phyloP scores from a whole-genome alignment of 2,888 invertebrate genomes.

The Drosophila demipolita region DNA sequence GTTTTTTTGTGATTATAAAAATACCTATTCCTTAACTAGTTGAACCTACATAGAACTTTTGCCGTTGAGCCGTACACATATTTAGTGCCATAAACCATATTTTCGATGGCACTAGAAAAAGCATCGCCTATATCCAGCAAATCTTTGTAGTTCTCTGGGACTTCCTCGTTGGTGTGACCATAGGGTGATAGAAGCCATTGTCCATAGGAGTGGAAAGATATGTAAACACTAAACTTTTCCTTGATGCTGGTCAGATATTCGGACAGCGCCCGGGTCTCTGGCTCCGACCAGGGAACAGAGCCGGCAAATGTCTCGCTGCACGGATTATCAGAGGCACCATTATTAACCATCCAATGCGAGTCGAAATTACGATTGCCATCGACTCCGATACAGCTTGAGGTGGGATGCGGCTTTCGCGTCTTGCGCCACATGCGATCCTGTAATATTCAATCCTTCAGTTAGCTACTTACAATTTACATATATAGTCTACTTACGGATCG shows the following conservation, averaged over 20 bases:
- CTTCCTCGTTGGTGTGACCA: constrained; percentile 85
- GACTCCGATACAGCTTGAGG: constrained; percentile 80
- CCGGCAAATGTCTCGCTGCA: constrained; percentile 86
- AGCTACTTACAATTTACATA: no score
- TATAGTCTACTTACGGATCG: constrained; percentile 86
- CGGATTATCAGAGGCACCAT: constrained; percentile 85
- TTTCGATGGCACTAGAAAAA: constrained; percentile 86
- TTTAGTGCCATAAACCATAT: constrained; percentile 85
- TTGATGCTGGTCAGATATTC: constrained; percentile 85
- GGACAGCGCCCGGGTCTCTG: constrained; percentile 86
- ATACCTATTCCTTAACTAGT: rapidly evolving
- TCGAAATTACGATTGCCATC: constrained; percentile 85
- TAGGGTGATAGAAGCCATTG: constrained; percentile 88
- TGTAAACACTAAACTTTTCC: constrained; percentile 85
- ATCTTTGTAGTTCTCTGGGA: constrained; percentile 85
- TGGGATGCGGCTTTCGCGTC: constrained; percentile 86
- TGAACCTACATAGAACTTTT: constrained; percentile 86
- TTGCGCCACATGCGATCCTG: constrained; percentile 89
- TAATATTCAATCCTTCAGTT: neutral
- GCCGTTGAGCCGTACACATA: constrained; percentile 87
- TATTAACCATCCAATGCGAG: constrained; percentile 80
- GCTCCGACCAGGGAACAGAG: constrained; percentile 86
- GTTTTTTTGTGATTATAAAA: neutral
- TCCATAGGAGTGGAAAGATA: constrained; percentile 89
- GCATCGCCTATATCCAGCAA: constrained; percentile 86